Percentiles rank a stretch among this genome's conserved stretches.
These are phyloP conservation scores for Lepisosteus osseus DNA, from an alignment of 2,113 vertebrate species.

Conservation along the genomic window DNA sequence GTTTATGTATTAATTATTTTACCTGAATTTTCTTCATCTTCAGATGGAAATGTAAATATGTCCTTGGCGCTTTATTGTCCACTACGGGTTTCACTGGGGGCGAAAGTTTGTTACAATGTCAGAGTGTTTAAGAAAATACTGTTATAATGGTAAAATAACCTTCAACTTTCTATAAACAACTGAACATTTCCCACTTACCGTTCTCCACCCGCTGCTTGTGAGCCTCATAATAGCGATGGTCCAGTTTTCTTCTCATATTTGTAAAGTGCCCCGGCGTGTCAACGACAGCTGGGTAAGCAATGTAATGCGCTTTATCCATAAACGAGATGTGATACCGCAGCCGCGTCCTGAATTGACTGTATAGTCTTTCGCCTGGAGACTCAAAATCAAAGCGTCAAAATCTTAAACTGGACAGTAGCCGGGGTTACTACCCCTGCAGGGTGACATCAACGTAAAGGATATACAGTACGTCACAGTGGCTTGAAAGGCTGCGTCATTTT, in stretches of 20 bases:
- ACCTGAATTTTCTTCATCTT: conserved; percentile 35
- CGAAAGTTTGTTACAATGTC: too few species aligned
- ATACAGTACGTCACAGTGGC: too few species aligned
- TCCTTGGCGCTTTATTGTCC: conserved; percentile 22
- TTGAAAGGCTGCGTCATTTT: too few species aligned
- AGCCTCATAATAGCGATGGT: conserved; percentile 23
- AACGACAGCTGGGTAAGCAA: conserved; percentile 19
- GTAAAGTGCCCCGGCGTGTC: conserved; percentile 16
- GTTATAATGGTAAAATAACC: background rate
- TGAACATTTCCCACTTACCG: background rate
- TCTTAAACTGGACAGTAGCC: too few species aligned
- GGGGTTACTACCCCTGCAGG: too few species aligned
- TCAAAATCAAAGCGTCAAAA: too few species aligned
- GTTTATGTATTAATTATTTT: background rate
- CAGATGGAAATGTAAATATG: conserved; percentile 22
- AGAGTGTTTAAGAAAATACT: background rate
- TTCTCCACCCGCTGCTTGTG: conserved; percentile 25
- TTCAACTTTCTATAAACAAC: background rate
- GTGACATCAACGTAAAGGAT: too few species aligned
- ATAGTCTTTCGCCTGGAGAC: too few species aligned
- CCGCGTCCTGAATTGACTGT: too few species aligned
- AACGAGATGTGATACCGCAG: too few species aligned
- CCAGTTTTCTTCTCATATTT: conserved; percentile 16
- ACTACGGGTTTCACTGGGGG: conserved; percentile 24
- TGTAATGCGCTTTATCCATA: conserved; percentile 29